Evolutionary conservation across 2,888 invertebrate species (phyloP).

Genomic region (Automeris io): DNA sequence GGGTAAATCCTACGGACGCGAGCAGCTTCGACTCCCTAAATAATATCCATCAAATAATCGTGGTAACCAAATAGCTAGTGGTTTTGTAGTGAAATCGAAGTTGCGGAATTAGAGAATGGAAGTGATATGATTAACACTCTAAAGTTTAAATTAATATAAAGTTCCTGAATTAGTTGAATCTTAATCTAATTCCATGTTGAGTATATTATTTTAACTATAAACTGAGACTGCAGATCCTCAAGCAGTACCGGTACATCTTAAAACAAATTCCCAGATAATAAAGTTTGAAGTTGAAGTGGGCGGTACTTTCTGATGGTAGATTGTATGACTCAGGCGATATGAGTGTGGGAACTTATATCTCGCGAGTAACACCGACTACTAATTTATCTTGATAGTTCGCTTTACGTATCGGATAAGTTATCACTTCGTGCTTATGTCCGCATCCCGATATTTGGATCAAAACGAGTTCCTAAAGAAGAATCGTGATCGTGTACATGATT

Average conservation of each 20-base stretch:
- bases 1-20: too few relatives aligned
- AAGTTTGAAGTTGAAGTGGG: constrained; percentile 53
- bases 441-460: constrained; percentile 52
- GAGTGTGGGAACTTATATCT: constrained; percentile 60
- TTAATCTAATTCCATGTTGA: too few relatives aligned
- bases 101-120: too few relatives aligned
- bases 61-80: too few relatives aligned
- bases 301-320: constrained; percentile 52
- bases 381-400: constrained; percentile 43
- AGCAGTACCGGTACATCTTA: background rate
- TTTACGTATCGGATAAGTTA: constrained; percentile 45
- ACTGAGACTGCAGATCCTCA: background rate
- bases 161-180: too few relatives aligned
- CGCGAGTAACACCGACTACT: constrained; percentile 35
- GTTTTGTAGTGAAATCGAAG: too few relatives aligned
- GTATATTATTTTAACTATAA: too few relatives aligned
- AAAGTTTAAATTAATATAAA: too few relatives aligned
- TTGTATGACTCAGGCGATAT: constrained; percentile 59
- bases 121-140: too few relatives aligned
- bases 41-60: too few relatives aligned
- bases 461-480: constrained; percentile 63
- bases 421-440: constrained; percentile 10
- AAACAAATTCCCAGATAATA: constrained; percentile 41
- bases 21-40: too few relatives aligned
- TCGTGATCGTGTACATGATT: constrained; percentile 52